Evolutionary conservation across 2,888 invertebrate genomes (phyloP), one percentile per base, ranked within the genome.

Genomic region (Oasisia sp.): DNA sequence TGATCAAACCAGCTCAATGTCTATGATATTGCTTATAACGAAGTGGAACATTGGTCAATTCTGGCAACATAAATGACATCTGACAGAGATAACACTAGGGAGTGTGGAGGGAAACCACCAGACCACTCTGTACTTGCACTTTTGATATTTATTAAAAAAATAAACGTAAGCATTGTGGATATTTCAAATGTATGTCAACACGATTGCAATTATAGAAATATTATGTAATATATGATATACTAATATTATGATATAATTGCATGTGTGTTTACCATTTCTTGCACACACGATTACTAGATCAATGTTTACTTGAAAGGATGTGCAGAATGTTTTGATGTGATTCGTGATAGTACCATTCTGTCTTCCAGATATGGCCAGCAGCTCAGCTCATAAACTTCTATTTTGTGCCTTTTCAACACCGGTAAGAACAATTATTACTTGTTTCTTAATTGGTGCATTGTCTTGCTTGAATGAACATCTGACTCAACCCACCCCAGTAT

Each of bases 361-460:
- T 45, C 7, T 90, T 45, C 14, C 94, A 97, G 96, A 93, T 97
- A 32, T 98, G 98, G 98, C 98, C 98, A 7, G 97, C 97, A 95
- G 98, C 98, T 0, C 99, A 99, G 96, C 95, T 98, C 58, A 95
- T 98, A 3, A 99, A 99, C 96, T 99, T 99, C 96, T 97, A 98
- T 94, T 96, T 98, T 94, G 97, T 98, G 92, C 99, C 99, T 11
- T 96, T 98, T 89, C 97, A 98, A 93, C 98, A 98, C 96, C 98
- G 99, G 96, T 96, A 74, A 74, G 74, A 74, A 74, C 27, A 27
- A 27, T 74, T 14, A 27, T 74, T 19, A 19, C 7, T 27, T 74
- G 50, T 50, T 50, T 9, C 1, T 12, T 50, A 14, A 12, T 1
- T 50, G 50, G 3, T 50, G 50, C 14, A 9, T 14, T 50, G 50